Percentiles rank a stretch among this genome's conserved stretches.
phyloP scores from a whole-genome alignment of 1,140 invertebrate species.

The Heliconius himera region DNA sequence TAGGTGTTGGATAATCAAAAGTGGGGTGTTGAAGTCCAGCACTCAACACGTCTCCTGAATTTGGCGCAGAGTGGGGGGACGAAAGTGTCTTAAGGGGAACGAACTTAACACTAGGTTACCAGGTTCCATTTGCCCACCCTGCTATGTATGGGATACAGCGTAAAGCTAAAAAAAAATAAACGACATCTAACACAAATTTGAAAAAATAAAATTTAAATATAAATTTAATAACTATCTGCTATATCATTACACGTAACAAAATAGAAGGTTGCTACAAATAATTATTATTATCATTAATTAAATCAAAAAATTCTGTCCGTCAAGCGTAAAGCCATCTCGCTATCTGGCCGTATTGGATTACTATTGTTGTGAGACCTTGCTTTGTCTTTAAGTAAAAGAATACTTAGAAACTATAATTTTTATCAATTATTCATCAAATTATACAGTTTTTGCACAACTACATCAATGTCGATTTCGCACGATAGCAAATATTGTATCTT shows the following conservation, averaged over 20 bases:
- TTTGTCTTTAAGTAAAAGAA: conserved; percentile 29
- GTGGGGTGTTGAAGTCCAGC: rapidly evolving
- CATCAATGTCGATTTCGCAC: conserved; percentile 1
- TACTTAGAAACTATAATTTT: conserved; percentile 11
- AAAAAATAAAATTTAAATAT: neutral
- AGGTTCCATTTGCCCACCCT: no score
- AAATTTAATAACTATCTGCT: neutral
- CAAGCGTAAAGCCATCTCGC: conserved; percentile 22
- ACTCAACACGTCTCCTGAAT: no score
- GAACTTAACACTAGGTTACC: no score
- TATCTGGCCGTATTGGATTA: conserved; percentile 29
- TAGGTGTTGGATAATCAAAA: no score
- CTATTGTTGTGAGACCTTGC: conserved; percentile 44
- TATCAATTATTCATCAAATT: conserved; percentile 5
- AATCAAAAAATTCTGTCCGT: conserved; percentile 20
- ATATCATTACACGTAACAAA: neutral
- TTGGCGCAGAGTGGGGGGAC: no score
- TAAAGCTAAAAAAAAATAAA: no score
- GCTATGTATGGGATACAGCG: no score
- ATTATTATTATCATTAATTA: conserved; percentile 20
- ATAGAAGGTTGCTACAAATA: conserved; percentile 19
- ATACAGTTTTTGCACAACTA: neutral
- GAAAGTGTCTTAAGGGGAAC: no score
- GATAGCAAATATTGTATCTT: neutral
- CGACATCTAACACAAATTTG: neutral